Conservation (phyloP, 2,113 vertebrate species). For the Rhodinocichla rosea region DNA sequence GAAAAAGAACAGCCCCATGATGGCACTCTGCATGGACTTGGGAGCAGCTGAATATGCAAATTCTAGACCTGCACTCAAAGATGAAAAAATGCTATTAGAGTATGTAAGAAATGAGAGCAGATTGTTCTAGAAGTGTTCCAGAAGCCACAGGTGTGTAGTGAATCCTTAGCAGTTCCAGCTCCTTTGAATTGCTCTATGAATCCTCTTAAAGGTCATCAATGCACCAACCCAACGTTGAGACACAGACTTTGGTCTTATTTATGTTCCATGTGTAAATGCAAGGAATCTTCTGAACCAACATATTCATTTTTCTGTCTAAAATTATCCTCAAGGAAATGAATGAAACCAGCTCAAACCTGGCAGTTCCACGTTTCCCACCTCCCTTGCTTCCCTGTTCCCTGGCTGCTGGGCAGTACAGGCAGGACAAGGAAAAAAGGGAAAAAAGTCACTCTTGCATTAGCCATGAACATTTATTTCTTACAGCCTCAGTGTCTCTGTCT, state of each 20-base stretch:
- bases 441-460: neutral
- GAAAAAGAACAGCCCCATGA: constrained; percentile 99
- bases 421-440: neutral
- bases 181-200: neutral
- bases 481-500: neutral
- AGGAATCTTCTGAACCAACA: neutral
- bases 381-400: neutral
- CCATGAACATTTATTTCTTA: neutral
- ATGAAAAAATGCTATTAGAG: neutral
- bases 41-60: constrained; percentile 97
- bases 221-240: neutral
- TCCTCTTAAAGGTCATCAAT: neutral
- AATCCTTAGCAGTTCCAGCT: neutral
- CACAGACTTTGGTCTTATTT: neutral
- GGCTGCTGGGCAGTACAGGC: neutral
- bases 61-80: constrained; percentile 83
- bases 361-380: fast-evolving
- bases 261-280: neutral
- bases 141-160: neutral
- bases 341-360: neutral
- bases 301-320: neutral
- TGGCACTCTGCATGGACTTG: constrained; percentile 96
- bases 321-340: neutral
- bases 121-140: neutral
- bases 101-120: neutral